phyloP scores from a whole-genome alignment of 2,888 invertebrate species.

The Lochmaea capreae region DNA sequence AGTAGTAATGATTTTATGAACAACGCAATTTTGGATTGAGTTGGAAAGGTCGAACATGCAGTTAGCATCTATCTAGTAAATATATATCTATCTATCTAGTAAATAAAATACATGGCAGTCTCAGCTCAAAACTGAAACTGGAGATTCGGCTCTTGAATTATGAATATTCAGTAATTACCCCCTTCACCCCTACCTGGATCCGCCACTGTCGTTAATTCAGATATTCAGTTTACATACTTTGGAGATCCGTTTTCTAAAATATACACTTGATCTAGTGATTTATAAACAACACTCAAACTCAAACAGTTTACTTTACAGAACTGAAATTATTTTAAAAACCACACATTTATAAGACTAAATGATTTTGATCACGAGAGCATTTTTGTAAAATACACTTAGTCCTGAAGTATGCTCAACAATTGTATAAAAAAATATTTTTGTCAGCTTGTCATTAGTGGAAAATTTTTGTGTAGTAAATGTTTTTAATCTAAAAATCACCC shows the following conservation, averaged over 20 bases:
- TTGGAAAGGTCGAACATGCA: too few species aligned
- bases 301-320: background rate
- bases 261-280: background rate
- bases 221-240: too few species aligned
- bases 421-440: slow-evolving; percentile 46
- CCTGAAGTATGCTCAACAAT: slow-evolving; percentile 49
- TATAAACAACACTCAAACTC: background rate
- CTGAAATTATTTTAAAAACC: background rate
- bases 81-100: too few species aligned
- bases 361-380: slow-evolving; percentile 9
- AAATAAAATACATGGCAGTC: too few species aligned
- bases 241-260: background rate
- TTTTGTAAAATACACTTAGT: slow-evolving; percentile 45
- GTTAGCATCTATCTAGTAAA: too few species aligned
- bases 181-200: too few species aligned
- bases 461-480: slow-evolving; percentile 33
- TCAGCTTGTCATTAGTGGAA: slow-evolving; percentile 31
- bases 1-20: too few species aligned
- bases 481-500: slow-evolving; percentile 26
- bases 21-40: too few species aligned
- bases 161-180: too few species aligned
- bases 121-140: too few species aligned
- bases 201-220: too few species aligned
- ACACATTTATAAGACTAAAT: background rate
- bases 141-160: too few species aligned